Base-by-base conservation (phyloP, 2,797 vertebrate species). In the Botia kubotai region DNA sequence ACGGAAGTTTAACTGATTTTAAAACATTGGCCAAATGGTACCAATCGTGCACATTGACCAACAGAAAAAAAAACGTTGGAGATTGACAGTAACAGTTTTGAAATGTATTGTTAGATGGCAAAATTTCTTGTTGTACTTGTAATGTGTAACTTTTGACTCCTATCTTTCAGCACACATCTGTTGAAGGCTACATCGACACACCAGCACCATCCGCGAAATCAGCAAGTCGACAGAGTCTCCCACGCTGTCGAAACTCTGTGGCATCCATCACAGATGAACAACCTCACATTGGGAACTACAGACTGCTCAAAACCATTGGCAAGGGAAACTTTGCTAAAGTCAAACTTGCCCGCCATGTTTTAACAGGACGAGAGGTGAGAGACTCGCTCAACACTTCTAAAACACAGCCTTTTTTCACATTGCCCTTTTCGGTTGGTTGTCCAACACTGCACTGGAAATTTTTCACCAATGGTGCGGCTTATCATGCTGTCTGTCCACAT, bases 321-420 rank as follows among this genome's bases (percentile, higher is more conserved):
- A 96, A 96, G 87, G 95, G 95, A 83, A 96, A 96, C 88, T 96
- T 96, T 84, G 95, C 95, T 83, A 96, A 96, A 91, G 95, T 96
- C 78, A 96, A 96, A 75, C 88, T 96, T 85, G 95, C 95, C 52
- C 93, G 95, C 29, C 95, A 96, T 80, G 92, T 95, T 58, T 93
- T 96, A 60, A 96, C 95, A 4, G 94, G 94, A 77, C 93, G 95
- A 91, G 95, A 96, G 94, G 95, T 96, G 90, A 91, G 91, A 5
- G 68, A 26, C 48, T 23, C 16, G 29, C 21, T 62, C 12, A 14
- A 17, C 39, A 36, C 13, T 10, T 50, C 29, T 73, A 10, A 14
- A 29, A 62, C 14, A n/a, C 23, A 10, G 21, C 23, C 21, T n/a
- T 16, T 26, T 17, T 53, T 17, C 17, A n/a, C 52, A 17, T n/a